Percentiles rank a stretch among this genome's conserved stretches.
phyloP scores from a whole-genome alignment of 2,888 invertebrate species.

The Tachina fera region DNA sequence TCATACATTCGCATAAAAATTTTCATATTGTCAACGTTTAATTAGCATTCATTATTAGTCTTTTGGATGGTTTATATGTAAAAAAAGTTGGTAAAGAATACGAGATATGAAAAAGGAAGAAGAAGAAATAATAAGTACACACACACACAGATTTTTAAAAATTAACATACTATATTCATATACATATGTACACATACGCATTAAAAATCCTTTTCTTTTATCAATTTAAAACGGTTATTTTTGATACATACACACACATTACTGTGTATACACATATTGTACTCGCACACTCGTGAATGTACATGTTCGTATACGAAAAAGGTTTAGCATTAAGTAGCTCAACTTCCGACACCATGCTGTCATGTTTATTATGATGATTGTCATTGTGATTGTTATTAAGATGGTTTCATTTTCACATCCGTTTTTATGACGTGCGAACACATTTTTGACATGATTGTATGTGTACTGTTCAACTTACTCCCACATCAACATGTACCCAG shows the following conservation, averaged over 20 bases:
- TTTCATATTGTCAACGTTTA: slow-evolving; percentile 64
- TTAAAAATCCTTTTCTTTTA: slow-evolving; percentile 24
- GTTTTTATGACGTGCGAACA: slow-evolving; percentile 69
- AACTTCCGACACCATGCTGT: slow-evolving; percentile 71
- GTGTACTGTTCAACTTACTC: slow-evolving; percentile 37
- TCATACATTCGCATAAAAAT: slow-evolving; percentile 33
- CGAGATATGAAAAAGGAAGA: neutral
- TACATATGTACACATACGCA: neutral
- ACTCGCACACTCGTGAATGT: neutral
- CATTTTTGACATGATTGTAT: slow-evolving; percentile 59
- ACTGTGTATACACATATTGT: too few relatives aligned
- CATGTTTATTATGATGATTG: slow-evolving; percentile 70
- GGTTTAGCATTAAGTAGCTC: slow-evolving; percentile 69
- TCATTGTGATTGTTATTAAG: slow-evolving; percentile 69
- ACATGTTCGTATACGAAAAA: slow-evolving; percentile 46
- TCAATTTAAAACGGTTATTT: slow-evolving; percentile 30
- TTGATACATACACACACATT: too few relatives aligned
- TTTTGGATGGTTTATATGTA: slow-evolving; percentile 24
- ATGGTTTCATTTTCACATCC: slow-evolving; percentile 71
- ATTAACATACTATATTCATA: neutral
- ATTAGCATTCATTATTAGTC: slow-evolving; percentile 70
- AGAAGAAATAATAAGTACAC: neutral
- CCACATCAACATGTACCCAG: neutral
- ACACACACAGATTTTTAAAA: neutral
- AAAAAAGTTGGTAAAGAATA: neutral